A percentile compares a stretch with the other conserved stretches of the same genome.
phyloP scores from a whole-genome alignment of 2,797 vertebrate species.

The Enteromius afrohamiltoni region DNA sequence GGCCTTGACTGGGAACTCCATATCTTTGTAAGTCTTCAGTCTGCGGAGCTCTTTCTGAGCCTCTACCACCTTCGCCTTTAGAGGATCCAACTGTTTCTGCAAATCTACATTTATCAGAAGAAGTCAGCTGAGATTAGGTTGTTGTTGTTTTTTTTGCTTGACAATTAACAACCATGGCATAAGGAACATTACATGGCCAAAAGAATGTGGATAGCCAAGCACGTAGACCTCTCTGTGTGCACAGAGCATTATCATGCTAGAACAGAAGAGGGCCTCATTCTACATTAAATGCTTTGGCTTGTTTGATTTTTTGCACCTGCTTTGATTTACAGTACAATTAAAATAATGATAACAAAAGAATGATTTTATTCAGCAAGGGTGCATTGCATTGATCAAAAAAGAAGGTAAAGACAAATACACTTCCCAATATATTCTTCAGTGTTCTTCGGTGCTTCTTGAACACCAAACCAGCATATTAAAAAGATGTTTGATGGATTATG shows the following conservation, averaged over 20 bases:
- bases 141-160: not conserved
- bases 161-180: not conserved
- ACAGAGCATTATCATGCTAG: not conserved
- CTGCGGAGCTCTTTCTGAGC: slow-evolving; percentile 52
- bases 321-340: not conserved
- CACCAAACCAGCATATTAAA: not conserved
- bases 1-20: slow-evolving; percentile 59
- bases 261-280: slow-evolving; percentile 24
- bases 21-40: slow-evolving; percentile 59
- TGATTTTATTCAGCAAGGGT: not conserved
- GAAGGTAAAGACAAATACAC: not conserved
- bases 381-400: not conserved
- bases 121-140: not conserved
- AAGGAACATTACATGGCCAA: not conserved
- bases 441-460: not conserved
- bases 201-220: not conserved
- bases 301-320: not conserved
- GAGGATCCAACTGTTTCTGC: slow-evolving; percentile 44
- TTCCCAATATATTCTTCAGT: not conserved
- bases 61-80: slow-evolving; percentile 39
- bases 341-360: not conserved
- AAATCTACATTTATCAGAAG: slow-evolving; percentile 52
- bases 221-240: not conserved
- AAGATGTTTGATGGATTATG: not conserved
- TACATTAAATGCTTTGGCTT: not conserved